Conservation (phyloP, 1,140 invertebrate genomes). For the Helicoverpa armigera region DNA sequence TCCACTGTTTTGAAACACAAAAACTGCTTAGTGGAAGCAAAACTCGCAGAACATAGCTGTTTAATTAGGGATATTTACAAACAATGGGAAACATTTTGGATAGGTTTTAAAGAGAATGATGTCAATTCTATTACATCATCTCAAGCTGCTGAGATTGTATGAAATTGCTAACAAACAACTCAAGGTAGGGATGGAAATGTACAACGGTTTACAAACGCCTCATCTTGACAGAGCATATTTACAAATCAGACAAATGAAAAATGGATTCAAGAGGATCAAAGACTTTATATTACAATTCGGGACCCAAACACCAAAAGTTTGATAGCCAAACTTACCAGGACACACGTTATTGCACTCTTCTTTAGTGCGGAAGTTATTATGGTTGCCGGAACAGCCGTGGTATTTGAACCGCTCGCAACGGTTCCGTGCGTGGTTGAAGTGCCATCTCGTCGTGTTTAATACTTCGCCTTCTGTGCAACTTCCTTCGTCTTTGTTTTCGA, state of each 20-base stretch:
- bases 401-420: conserved; percentile 91
- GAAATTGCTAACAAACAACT: too few relatives aligned
- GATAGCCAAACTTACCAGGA: conserved; percentile 87
- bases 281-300: neutral
- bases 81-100: too few relatives aligned
- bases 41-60: neutral
- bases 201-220: neutral
- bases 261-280: neutral
- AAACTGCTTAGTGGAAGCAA: conserved; percentile 21
- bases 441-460: conserved; percentile 89
- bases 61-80: too few relatives aligned
- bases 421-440: conserved; percentile 93
- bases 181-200: too few relatives aligned
- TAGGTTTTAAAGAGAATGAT: too few relatives aligned
- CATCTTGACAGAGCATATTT: neutral
- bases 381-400: conserved; percentile 92
- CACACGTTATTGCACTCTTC: conserved; percentile 94
- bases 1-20: conserved; percentile 69
- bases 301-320: neutral
- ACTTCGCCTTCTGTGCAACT: conserved; percentile 81
- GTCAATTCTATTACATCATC: too few relatives aligned
- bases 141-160: too few relatives aligned
- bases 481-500: conserved; percentile 90
- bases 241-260: neutral
- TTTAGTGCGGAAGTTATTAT: conserved; percentile 95